phyloP scores from a whole-genome alignment of 1,140 invertebrate species.

The Myzus persicae region DNA sequence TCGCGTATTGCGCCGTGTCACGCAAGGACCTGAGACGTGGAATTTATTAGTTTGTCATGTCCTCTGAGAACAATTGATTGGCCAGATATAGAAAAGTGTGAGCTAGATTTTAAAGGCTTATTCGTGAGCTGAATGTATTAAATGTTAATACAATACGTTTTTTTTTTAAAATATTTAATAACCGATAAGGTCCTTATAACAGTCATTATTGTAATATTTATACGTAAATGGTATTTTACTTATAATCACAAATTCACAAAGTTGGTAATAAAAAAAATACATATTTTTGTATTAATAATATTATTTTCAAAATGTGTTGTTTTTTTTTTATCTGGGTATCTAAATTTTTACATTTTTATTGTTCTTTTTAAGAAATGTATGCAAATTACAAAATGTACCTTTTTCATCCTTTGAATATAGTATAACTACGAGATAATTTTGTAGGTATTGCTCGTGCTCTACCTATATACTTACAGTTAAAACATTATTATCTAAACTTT shows the following conservation, averaged over 20 bases:
- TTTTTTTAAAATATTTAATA: not conserved
- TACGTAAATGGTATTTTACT: conserved; percentile 3
- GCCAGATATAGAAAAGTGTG: not conserved
- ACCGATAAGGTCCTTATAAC: not conserved
- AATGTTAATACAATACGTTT: not conserved
- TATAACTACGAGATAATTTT: conserved; percentile 2
- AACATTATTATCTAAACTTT: conserved; percentile 25
- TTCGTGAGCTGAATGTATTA: not conserved
- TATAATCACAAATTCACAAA: not conserved
- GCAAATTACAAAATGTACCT: conserved; percentile 3
- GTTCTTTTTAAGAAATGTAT: not conserved
- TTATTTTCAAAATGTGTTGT: not conserved
- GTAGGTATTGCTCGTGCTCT: not conserved
- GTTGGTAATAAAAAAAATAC: not conserved
- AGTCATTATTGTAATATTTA: conserved; percentile 8
- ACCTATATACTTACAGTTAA: not conserved
- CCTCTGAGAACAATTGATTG: conserved; percentile 37
- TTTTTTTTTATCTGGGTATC: not conserved
- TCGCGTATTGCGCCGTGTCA: not conserved
- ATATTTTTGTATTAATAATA: not conserved
- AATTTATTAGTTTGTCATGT: conserved; percentile 40
- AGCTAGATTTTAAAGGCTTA: not conserved
- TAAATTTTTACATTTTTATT: conserved; percentile 14
- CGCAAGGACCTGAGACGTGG: conserved; percentile 36
- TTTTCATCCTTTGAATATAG: conserved; percentile 24